Evolutionary conservation across 2,113 vertebrate species (phyloP).

Genomic region (Mesembrinibis cayennensis): DNA sequence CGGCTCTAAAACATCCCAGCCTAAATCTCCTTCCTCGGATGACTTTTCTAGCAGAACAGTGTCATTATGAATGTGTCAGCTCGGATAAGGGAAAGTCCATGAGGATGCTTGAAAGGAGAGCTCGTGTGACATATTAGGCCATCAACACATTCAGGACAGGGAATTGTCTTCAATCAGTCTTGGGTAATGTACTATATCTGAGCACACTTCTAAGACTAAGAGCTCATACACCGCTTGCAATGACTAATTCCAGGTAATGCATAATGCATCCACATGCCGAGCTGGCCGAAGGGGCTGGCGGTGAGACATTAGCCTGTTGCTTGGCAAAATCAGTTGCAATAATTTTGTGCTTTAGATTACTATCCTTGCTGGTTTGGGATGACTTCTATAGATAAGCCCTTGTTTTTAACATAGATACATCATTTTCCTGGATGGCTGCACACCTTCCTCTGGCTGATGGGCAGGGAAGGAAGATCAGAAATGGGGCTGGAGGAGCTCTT

Average conservation of each 20-base stretch:
- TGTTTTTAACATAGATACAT: not conserved
- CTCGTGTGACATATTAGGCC: slow-evolving; percentile 50
- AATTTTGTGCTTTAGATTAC: not conserved
- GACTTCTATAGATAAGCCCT: not conserved
- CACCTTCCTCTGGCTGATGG: not conserved
- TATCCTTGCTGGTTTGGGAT: not conserved
- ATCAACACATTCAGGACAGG: slow-evolving; percentile 14
- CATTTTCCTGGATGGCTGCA: not conserved
- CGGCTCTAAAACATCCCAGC: not conserved
- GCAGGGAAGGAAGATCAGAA: not conserved
- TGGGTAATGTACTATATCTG: slow-evolving; percentile 4
- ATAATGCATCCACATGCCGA: not conserved
- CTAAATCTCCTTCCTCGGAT: not conserved
- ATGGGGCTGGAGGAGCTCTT: not conserved
- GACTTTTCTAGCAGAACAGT: slow-evolving; percentile 13
- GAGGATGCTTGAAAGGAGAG: not conserved
- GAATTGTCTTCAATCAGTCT: slow-evolving; percentile 48
- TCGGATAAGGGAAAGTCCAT: not conserved
- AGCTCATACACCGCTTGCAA: not conserved
- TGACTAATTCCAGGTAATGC: not conserved
- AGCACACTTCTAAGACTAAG: not conserved
- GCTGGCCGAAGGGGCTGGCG: not conserved
- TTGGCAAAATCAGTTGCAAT: not conserved
- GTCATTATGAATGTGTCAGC: not conserved
- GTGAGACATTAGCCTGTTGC: not conserved